Percentiles rank a stretch among this genome's conserved stretches.
phyloP scores from a whole-genome alignment of 2,797 vertebrate species.

The Megalops cyprinoides region DNA sequence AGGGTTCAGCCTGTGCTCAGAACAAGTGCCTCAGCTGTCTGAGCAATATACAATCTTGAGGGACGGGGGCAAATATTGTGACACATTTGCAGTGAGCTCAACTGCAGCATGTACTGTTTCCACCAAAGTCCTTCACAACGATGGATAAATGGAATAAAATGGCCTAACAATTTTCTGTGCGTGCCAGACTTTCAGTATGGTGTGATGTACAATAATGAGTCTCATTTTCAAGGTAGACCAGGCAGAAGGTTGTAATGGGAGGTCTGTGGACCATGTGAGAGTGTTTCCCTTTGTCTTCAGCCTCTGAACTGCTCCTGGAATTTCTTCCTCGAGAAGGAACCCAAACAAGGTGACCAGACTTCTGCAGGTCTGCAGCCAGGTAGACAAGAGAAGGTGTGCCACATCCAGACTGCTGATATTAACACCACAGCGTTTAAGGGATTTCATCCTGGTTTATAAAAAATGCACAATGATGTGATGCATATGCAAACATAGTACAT shows the following conservation, averaged over 20 bases:
- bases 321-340: conserved; percentile 90
- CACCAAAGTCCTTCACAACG: background rate
- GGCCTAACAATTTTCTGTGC: background rate
- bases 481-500: too few relatives aligned
- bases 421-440: too few relatives aligned
- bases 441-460: too few relatives aligned
- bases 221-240: background rate
- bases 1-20: too few relatives aligned
- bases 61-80: too few relatives aligned
- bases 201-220: background rate
- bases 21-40: background rate
- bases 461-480: too few relatives aligned
- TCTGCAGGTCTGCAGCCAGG: too few relatives aligned
- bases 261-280: background rate
- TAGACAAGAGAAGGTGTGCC: too few relatives aligned
- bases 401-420: too few relatives aligned
- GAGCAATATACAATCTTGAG: too few relatives aligned
- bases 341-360: conserved; percentile 73
- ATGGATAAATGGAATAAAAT: background rate
- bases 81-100: background rate
- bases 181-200: background rate
- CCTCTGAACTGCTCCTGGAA: conserved; percentile 78
- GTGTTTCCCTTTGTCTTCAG: conserved; percentile 40
- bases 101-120: background rate
- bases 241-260: background rate